phyloP scores from a whole-genome alignment of 2,797 vertebrate species.

The Micropoecilia bifurca region DNA sequence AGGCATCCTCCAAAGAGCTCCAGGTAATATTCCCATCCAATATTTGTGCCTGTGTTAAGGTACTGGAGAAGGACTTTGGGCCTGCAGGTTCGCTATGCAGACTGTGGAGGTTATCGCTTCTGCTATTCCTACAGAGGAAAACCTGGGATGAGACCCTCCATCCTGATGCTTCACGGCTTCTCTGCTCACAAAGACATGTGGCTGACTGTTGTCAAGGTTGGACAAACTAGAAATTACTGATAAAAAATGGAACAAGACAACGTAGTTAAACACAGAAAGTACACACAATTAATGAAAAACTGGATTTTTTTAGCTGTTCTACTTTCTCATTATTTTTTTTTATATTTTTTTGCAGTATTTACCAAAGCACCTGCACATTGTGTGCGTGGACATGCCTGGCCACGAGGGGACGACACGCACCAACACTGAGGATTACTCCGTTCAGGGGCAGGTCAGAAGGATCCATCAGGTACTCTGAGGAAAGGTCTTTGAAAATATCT shows the following conservation, averaged over 20 bases:
- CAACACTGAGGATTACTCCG: constrained; percentile 90
- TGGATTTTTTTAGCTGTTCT: neutral
- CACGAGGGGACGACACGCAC: constrained; percentile 94
- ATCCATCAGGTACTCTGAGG: constrained; percentile 89
- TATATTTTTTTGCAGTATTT: constrained; percentile 86
- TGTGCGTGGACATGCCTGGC: constrained; percentile 97
- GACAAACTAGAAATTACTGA: constrained; percentile 4
- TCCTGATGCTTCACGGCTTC: constrained; percentile 96
- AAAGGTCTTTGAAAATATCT: neutral
- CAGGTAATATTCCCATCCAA: neutral
- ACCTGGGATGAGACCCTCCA: constrained; percentile 86
- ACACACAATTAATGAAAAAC: neutral
- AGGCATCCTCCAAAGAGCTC: too few species aligned
- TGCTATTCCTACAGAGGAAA: constrained; percentile 93
- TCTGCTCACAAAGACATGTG: constrained; percentile 96
- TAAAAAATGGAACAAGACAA: neutral
- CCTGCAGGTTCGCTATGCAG: constrained; percentile 87
- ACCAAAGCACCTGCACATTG: constrained; percentile 94
- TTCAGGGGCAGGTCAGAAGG: constrained; percentile 89
- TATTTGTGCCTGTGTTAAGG: constrained; percentile 75
- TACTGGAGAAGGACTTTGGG: constrained; percentile 97
- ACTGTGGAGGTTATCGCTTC: constrained; percentile 91
- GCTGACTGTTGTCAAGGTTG: constrained; percentile 93
- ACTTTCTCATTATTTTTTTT: neutral
- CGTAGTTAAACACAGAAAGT: neutral